Conservation (phyloP, 1,140 invertebrate species). For the Berghia stephanieae region DNA sequence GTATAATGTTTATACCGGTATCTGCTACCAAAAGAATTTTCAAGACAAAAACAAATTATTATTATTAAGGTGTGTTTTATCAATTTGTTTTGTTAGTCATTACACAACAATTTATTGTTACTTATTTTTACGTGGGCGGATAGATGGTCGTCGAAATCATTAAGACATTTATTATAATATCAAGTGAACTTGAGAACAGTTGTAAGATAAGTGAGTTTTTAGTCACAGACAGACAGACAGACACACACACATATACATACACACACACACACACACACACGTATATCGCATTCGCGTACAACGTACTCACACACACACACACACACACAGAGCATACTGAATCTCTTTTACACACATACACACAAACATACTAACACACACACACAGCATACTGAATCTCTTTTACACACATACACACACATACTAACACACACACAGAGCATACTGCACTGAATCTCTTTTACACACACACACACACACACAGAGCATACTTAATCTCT, state of each 20-base stretch:
- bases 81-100: not conserved
- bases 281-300: not conserved
- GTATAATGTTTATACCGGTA: too few species aligned
- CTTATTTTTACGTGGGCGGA: not conserved
- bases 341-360: too few species aligned
- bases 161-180: not conserved
- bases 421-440: constrained; percentile 16
- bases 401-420: not conserved
- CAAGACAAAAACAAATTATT: too few species aligned
- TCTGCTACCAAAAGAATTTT: too few species aligned
- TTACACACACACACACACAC: not conserved
- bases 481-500: too few species aligned
- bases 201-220: not conserved
- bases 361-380: too few species aligned
- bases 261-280: not conserved
- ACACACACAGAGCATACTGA: too few species aligned
- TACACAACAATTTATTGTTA: not conserved
- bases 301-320: not conserved
- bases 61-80: not conserved
- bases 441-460: not conserved
- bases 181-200: not conserved
- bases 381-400: not conserved
- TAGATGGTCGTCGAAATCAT: not conserved
- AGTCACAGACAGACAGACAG: not conserved
- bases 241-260: not conserved